Evolutionary conservation across 1,140 invertebrate species (phyloP).

Genomic region (Gryon sp.): DNA sequence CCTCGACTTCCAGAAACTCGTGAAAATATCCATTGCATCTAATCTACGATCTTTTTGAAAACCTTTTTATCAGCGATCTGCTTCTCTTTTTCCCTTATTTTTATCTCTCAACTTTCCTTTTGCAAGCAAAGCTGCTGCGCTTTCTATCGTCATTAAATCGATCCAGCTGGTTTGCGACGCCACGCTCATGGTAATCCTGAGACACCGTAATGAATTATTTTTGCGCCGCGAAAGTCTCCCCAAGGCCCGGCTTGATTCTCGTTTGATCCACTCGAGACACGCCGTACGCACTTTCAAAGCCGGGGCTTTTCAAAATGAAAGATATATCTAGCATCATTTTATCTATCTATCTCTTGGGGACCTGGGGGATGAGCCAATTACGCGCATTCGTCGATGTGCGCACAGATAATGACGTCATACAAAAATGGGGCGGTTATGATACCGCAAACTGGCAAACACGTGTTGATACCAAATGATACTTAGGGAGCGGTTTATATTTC

Average conservation of each 20-base stretch:
- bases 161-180: conserved; percentile 57
- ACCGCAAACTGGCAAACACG: conserved; percentile 33
- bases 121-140: conserved; percentile 27
- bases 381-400: conserved; percentile 61
- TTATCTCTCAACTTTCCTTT: too few relatives aligned
- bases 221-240: conserved; percentile 47
- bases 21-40: conserved; percentile 40
- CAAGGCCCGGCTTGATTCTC: conserved; percentile 27
- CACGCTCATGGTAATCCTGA: conserved; percentile 52
- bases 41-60: conserved; percentile 47
- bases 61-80: conserved; percentile 15
- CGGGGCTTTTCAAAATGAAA: conserved; percentile 53
- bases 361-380: conserved; percentile 60
- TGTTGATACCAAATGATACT: conserved; percentile 2
- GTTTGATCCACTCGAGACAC: conserved; percentile 55
- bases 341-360: conserved; percentile 52
- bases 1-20: conserved; percentile 34
- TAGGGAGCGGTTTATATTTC: conserved; percentile 11
- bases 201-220: conserved; percentile 64
- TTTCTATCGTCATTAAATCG: conserved; percentile 56
- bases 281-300: conserved; percentile 35
- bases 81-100: conserved; percentile 3
- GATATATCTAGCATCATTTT: conserved; percentile 47
- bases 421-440: conserved; percentile 52
- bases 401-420: conserved; percentile 63